Conservation (phyloP, 2,113 vertebrate species). For the Syngnathus typhle region DNA sequence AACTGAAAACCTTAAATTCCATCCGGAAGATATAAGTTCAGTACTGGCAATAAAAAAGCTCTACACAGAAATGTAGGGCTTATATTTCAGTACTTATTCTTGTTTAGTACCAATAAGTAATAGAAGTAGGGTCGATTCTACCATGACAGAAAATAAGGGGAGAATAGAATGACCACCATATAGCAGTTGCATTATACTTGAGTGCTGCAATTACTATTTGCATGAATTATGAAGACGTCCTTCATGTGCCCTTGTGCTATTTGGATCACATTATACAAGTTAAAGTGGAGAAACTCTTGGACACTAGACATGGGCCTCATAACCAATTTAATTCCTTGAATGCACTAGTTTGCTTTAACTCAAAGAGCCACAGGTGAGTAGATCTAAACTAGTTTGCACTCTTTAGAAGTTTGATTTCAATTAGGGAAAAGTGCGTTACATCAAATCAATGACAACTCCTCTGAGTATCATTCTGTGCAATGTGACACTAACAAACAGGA, state of each 20-base stretch:
- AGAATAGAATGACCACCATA: background rate
- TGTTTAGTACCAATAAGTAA: background rate
- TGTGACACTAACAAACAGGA: background rate
- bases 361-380: background rate
- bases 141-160: background rate
- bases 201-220: background rate
- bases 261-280: background rate
- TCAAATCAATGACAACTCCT: background rate
- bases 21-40: background rate
- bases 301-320: background rate
- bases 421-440: background rate
- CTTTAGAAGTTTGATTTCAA: background rate
- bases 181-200: background rate
- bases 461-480: background rate
- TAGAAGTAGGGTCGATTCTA: background rate
- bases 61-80: background rate
- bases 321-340: background rate
- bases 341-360: background rate
- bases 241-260: background rate
- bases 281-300: background rate
- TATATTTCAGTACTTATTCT: background rate
- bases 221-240: background rate
- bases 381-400: background rate
- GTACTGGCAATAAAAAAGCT: background rate
- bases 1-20: conserved; percentile 60